Evolutionary conservation across 2,113 vertebrate genomes (phyloP).

Genomic region (Ameiurus melas): DNA sequence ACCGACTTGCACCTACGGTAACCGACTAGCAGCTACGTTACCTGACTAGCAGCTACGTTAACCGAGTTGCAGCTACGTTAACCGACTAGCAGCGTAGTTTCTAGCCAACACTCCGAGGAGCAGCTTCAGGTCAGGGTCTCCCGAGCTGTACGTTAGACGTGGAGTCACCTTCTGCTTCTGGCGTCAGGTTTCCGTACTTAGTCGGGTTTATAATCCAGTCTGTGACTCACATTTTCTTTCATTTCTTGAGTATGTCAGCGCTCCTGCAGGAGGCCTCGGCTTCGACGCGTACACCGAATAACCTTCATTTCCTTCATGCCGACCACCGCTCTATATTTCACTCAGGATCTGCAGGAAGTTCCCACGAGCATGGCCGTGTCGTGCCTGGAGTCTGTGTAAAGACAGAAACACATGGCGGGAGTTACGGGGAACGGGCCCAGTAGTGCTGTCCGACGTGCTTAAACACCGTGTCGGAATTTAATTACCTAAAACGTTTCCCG

Average conservation of each 20-base stretch:
- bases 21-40: too few relatives aligned
- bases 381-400: not conserved
- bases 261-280: not conserved
- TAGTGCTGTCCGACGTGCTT: not conserved
- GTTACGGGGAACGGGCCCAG: not conserved
- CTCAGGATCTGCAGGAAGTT: not conserved
- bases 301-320: not conserved
- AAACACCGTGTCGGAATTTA: not conserved
- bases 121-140: not conserved
- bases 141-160: not conserved
- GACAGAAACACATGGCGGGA: not conserved
- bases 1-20: too few relatives aligned
- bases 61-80: not conserved
- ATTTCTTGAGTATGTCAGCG: not conserved
- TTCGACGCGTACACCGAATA: not conserved
- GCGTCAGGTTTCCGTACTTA: not conserved
- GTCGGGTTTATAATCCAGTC: not conserved
- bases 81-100: not conserved
- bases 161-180: too few relatives aligned
- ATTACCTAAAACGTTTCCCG: not conserved
- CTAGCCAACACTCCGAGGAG: not conserved
- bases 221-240: not conserved
- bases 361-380: not conserved
- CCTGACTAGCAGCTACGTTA: too few relatives aligned
- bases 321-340: not conserved